phyloP scores from a whole-genome alignment of 2,113 vertebrate genomes.

The Lophura nycthemera region DNA sequence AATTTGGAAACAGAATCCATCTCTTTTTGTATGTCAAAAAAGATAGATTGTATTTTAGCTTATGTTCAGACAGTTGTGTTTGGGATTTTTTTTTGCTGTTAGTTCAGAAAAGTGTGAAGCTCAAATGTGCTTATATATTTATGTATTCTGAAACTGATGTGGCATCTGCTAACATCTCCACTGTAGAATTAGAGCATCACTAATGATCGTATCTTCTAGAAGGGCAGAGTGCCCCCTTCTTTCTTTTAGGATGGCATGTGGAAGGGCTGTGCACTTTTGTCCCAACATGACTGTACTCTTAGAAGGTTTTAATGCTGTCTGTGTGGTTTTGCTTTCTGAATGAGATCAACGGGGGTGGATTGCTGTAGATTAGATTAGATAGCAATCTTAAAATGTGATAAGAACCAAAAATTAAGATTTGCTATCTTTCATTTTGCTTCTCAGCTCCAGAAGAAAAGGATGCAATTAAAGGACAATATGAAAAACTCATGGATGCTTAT shows the following conservation, averaged over 20 bases:
- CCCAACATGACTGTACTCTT: background rate
- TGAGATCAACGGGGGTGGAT: background rate
- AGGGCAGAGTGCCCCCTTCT: background rate
- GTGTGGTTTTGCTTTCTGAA: background rate
- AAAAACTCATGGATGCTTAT: conserved; percentile 79
- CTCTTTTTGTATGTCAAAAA: background rate
- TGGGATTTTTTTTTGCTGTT: background rate
- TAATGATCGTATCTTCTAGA: background rate
- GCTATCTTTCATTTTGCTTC: conserved; percentile 33
- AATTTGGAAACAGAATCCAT: background rate
- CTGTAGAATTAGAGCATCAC: background rate
- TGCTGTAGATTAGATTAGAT: background rate
- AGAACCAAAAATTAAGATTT: background rate
- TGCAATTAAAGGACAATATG: conserved; percentile 81
- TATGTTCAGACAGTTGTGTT: background rate
- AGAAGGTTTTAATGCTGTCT: background rate
- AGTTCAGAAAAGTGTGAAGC: background rate
- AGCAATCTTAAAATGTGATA: background rate
- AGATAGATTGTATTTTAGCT: background rate
- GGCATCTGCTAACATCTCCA: background rate
- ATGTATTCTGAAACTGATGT: background rate
- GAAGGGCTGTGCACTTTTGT: background rate
- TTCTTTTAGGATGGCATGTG: background rate
- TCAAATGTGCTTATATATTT: background rate
- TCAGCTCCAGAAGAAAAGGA: conserved; percentile 83